Evolutionary conservation across 2,888 invertebrate species (phyloP), one percentile per base, ranked within the genome.

Genomic region (Thereva unica): DNA sequence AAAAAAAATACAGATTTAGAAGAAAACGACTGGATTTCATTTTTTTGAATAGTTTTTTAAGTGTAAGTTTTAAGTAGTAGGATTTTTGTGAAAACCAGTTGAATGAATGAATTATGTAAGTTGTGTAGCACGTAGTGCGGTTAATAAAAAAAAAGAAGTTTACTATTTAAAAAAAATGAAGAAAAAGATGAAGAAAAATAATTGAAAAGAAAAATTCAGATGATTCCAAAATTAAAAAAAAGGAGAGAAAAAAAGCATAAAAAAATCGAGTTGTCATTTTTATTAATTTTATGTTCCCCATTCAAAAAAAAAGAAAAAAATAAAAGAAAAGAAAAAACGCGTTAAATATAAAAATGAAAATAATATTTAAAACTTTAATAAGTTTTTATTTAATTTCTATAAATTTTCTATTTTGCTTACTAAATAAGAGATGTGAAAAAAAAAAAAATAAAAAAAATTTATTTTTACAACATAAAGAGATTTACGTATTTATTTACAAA

Each of bases 401-500:
- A n/a, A 37, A 41, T 47, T 47, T 59, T 63, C 52, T 63, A 63
- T 63, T 63, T 63, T 63, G 63, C 52, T 63, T 63, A 61, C 52
- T 53, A 53, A 49, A 63, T 47, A 64, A 53, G 53, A 57, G 53
- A 68, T 59, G 49, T 65, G 56, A 49, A 56, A 49, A 45, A 23
- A 40, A 50, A 42, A 56, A 56, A 49, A 45, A 23, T 23, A 50
- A 42, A 56, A n/a, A 56, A 9, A 56, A 38, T 35, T 61, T 66
- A 66, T 41, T 55, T 66, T 63, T 66, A 63, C 66, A 50, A 55
- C 61, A 55, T 66, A 49, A 38, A 55, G 49, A 66, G 42, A 66
- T 52, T 52, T 44, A 66, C 55, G 52, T 56, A 68, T 68, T 66
- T 68, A 66, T 68, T 68, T 68, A 63, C 63, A 68, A 55, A 55